Conservation (phyloP, 2,888 invertebrate species). For the Nephrotoma appendiculata region DNA sequence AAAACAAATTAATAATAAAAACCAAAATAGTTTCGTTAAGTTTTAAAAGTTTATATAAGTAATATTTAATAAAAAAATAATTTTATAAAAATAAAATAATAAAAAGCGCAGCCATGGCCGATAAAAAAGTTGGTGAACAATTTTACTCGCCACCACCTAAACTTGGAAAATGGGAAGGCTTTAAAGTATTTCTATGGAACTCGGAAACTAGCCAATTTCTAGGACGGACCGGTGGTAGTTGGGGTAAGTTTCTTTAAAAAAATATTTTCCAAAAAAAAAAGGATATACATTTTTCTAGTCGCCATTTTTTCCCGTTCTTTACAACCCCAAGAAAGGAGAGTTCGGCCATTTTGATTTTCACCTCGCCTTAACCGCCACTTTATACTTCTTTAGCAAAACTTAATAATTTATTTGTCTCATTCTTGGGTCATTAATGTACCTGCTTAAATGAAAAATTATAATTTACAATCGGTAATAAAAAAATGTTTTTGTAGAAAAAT, state of each 20-base stretch:
- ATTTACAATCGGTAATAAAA: not conserved
- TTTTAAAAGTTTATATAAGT: slow-evolving; percentile 3
- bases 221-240: slow-evolving; percentile 82
- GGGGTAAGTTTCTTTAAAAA: slow-evolving; percentile 62
- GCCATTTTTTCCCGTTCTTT: not conserved
- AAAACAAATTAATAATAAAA: slow-evolving; percentile 10
- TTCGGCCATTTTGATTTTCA: slow-evolving; percentile 2
- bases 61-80: slow-evolving; percentile 10
- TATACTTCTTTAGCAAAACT: not conserved
- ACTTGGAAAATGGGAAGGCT: slow-evolving; percentile 72
- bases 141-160: slow-evolving; percentile 68
- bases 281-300: not conserved
- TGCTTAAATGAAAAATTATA: not conserved
- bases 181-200: slow-evolving; percentile 80
- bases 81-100: slow-evolving; percentile 10
- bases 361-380: not conserved
- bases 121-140: slow-evolving; percentile 61
- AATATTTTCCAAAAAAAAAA: not conserved
- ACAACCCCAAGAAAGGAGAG: not conserved
- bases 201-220: slow-evolving; percentile 82
- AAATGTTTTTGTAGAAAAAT: not conserved
- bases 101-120: slow-evolving; percentile 42
- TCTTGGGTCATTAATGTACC: not conserved
- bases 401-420: not conserved
- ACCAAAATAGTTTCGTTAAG: slow-evolving; percentile 1